Percentiles rank a stretch among this genome's conserved stretches.
These are phyloP conservation scores for Heliconius hewitsoni DNA, from an alignment of 1,140 invertebrate species.

Conservation along the genomic window DNA sequence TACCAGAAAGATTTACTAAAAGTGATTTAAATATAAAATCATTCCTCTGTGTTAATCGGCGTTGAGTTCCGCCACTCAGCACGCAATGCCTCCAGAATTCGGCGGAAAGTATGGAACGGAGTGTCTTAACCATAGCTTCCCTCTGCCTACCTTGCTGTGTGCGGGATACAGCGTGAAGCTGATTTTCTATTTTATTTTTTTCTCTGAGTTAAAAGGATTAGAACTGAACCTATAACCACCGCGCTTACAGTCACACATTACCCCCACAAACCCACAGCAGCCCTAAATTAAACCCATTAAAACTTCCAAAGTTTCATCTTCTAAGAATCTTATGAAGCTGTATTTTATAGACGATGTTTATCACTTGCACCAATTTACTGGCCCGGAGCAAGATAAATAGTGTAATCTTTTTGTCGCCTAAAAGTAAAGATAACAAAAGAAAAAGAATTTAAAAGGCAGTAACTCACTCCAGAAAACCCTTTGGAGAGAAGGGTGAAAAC, in stretches of 20 bases:
- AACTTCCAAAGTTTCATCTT: conserved; percentile 10
- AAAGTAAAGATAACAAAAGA: conserved; percentile 56
- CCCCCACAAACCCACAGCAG: neutral
- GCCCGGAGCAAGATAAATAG: conserved; percentile 53
- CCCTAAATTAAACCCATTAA: neutral
- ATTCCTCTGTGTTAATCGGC: no score
- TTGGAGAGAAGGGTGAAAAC: conserved; percentile 31
- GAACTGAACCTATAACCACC: neutral
- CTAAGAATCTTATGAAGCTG: conserved; percentile 26
- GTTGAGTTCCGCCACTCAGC: no score
- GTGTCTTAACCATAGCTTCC: no score
- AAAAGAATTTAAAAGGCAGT: conserved; percentile 62
- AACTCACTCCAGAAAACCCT: conserved; percentile 45
- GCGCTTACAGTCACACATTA: neutral
- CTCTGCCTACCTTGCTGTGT: no score
- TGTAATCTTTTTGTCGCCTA: conserved; percentile 62
- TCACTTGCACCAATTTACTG: conserved; percentile 45
- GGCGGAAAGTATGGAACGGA: no score
- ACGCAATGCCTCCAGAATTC: no score
- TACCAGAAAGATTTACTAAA: no score
- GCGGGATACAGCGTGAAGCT: no score
- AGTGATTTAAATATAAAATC: no score
- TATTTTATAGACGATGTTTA: conserved; percentile 43
- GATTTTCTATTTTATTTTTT: no score
- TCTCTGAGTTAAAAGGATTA: no score